phyloP scores from a whole-genome alignment of 1,140 invertebrate species.

The Brachionus asplanchnoidis region DNA sequence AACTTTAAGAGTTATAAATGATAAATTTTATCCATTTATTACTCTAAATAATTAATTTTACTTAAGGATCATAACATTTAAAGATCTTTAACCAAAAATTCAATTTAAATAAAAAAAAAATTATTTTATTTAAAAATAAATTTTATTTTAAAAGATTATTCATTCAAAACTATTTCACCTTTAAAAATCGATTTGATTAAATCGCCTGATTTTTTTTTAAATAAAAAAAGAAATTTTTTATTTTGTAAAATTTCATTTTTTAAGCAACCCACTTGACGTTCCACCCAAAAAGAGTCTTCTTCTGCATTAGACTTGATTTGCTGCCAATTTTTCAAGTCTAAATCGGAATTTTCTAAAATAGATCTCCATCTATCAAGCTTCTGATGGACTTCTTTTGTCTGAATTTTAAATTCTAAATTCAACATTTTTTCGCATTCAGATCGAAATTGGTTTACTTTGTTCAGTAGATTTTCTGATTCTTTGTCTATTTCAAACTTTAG shows the following conservation, averaged over 20 bases:
- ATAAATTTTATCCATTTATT: no score
- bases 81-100: no score
- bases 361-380: not conserved
- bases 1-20: no score
- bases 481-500: not conserved
- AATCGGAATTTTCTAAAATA: not conserved
- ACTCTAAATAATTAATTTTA: no score
- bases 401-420: not conserved
- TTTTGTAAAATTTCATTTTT: not conserved
- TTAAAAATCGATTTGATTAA: not conserved
- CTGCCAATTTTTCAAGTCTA: not conserved
- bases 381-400: not conserved
- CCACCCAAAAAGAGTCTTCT: not conserved
- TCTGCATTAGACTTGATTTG: not conserved
- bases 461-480: not conserved
- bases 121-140: no score
- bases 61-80: no score
- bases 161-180: not conserved
- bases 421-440: not conserved
- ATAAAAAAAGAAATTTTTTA: not conserved
- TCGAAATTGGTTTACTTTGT: not conserved
- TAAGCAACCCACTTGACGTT: not conserved
- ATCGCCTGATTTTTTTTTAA: not conserved
- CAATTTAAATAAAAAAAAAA: not conserved
- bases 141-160: not conserved